Percentiles rank a stretch among this genome's conserved stretches.
phyloP scores from a whole-genome alignment of 2,113 vertebrate genomes.

The Phylloscopus trochilus region DNA sequence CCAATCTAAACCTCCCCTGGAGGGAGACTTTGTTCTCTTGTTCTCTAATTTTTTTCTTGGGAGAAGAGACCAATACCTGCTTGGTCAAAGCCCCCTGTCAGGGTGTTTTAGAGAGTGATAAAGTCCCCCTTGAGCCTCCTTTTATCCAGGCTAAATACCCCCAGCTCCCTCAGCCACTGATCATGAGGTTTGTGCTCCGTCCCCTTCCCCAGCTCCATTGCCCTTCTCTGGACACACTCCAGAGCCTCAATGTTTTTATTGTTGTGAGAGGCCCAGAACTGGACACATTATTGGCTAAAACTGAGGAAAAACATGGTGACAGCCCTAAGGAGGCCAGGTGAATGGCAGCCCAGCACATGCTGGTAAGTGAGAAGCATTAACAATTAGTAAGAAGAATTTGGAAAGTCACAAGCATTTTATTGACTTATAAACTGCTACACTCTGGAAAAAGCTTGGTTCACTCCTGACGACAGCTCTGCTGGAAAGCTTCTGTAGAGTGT shows the following conservation, averaged over 20 bases:
- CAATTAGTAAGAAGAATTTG: background rate
- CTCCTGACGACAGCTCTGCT: background rate
- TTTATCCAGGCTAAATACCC: background rate
- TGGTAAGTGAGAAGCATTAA: background rate
- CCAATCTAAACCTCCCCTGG: background rate
- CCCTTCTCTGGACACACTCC: background rate
- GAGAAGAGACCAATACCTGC: fast-evolving
- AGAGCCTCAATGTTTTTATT: background rate
- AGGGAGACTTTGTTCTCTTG: background rate
- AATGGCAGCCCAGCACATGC: background rate
- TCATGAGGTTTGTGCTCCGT: background rate
- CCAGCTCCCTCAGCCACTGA: background rate
- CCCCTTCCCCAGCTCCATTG: background rate
- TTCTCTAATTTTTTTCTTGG: background rate
- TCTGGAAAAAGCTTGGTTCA: background rate
- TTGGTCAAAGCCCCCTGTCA: background rate
- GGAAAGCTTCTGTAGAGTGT: background rate
- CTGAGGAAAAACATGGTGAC: background rate
- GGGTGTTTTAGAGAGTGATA: background rate
- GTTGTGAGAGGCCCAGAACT: background rate
- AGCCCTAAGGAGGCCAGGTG: background rate
- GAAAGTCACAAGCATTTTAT: background rate
- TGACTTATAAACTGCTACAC: background rate
- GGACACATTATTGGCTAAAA: background rate
- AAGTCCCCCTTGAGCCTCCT: background rate